Conservation (phyloP, 1,140 invertebrate species). For the Schlechtendalia chinensis region DNA sequence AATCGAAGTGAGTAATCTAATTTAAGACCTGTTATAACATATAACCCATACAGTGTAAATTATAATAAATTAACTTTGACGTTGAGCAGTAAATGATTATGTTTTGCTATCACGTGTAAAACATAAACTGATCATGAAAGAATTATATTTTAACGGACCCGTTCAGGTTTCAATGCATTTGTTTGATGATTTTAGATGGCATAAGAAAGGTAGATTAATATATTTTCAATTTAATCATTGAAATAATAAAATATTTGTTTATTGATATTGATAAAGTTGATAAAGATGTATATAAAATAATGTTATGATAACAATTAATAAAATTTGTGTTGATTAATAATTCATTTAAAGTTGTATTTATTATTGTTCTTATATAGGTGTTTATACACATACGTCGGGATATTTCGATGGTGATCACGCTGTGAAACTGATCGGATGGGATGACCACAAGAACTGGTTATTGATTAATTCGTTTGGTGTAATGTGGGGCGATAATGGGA, state of each 20-base stretch:
- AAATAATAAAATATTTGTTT: no score
- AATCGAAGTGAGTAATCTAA: not conserved
- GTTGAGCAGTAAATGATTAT: not conserved
- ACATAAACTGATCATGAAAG: not conserved
- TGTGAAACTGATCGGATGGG: conserved; percentile 81
- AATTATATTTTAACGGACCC: not conserved
- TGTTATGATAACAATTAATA: no score
- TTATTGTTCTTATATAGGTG: conserved; percentile 58
- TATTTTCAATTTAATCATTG: no score
- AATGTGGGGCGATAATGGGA: conserved; percentile 62
- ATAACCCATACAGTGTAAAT: not conserved
- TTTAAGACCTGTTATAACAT: not conserved
- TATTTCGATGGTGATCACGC: conserved; percentile 79
- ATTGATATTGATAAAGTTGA: no score
- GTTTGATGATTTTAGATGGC: not conserved
- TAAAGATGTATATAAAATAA: not conserved
- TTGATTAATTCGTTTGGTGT: conserved; percentile 61
- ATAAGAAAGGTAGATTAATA: not conserved
- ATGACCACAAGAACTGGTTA: conserved; percentile 57
- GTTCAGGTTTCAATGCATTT: conserved; percentile 13
- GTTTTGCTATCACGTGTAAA: not conserved
- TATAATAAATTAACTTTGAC: not conserved
- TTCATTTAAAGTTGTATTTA: no score
- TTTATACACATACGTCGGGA: conserved; percentile 78
- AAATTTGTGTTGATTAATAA: no score